Percentiles rank a stretch among this genome's conserved stretches.
Conservation (phyloP, 2,888 invertebrate species). For the Tolmerus cingulatus region DNA sequence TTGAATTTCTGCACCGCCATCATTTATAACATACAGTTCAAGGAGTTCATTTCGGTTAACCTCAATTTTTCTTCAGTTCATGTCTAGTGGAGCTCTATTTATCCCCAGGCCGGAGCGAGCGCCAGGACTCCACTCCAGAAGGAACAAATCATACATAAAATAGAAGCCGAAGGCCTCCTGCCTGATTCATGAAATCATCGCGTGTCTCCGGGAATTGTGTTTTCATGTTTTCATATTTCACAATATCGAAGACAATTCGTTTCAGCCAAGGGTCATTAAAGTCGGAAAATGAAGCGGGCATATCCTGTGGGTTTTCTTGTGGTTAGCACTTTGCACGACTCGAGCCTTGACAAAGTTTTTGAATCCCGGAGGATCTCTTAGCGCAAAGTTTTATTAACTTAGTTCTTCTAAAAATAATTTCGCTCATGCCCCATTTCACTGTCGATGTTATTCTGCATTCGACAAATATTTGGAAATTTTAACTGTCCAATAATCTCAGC, state of each 20-base stretch:
- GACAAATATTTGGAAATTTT: too few species aligned
- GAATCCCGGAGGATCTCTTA: not conserved
- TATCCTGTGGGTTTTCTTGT: not conserved
- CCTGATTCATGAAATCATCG: conserved; percentile 36
- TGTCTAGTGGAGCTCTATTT: conserved; percentile 34
- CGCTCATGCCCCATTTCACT: too few species aligned
- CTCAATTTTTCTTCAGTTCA: conserved; percentile 42
- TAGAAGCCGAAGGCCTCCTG: conserved; percentile 1
- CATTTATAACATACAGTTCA: conserved; percentile 25
- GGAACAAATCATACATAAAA: conserved; percentile 29
- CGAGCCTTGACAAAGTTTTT: not conserved
- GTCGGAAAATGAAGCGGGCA: not conserved
- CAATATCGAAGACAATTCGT: conserved; percentile 34
- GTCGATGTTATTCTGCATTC: too few species aligned
- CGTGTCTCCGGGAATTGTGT: conserved; percentile 31
- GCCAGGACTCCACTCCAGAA: not conserved
- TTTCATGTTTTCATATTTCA: conserved; percentile 43
- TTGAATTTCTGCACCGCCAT: conserved; percentile 18
- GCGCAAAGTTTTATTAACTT: not conserved
- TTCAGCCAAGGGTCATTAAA: conserved; percentile 26
- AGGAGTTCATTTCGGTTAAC: conserved; percentile 40
- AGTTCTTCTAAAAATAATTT: too few species aligned
- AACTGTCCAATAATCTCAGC: too few species aligned
- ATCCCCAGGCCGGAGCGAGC: not conserved
- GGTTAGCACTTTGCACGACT: not conserved